Conservation (phyloP, 2,113 vertebrate genomes). For the Syngnathus typhle region DNA sequence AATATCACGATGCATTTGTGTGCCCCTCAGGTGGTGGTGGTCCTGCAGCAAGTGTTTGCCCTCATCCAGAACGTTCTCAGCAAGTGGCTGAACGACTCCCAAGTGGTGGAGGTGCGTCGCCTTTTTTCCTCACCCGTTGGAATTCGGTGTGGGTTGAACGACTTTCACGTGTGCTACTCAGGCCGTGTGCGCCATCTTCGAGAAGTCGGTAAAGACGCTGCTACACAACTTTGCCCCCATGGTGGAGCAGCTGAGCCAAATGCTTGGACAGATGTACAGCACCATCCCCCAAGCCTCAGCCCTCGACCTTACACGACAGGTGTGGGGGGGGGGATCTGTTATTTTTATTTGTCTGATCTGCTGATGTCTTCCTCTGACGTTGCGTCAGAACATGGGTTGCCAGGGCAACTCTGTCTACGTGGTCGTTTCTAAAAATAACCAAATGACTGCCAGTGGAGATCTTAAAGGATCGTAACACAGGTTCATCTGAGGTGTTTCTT, state of each 20-base stretch:
- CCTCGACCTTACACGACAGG: constrained; percentile 96
- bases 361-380: background rate
- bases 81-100: constrained; percentile 97
- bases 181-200: constrained; percentile 97
- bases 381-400: background rate
- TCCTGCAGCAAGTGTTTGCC: constrained; percentile 97
- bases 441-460: background rate
- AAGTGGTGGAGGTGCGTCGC: constrained; percentile 91
- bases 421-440: background rate
- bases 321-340: too few relatives aligned
- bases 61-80: constrained; percentile 96
- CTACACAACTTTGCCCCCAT: constrained; percentile 97
- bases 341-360: constrained; percentile 1
- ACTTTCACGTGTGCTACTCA: constrained; percentile 44
- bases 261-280: constrained; percentile 99
- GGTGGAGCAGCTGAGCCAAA: constrained; percentile 96
- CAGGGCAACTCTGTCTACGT: background rate
- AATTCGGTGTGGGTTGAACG: background rate
- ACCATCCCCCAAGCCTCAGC: constrained; percentile 97
- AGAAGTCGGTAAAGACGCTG: constrained; percentile 97
- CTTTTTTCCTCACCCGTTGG: background rate
- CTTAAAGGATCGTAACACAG: background rate
- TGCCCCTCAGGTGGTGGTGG: constrained; percentile 85
- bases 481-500: constrained; percentile 1
- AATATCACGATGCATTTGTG: background rate